phyloP scores from a whole-genome alignment of 1,140 invertebrate genomes.

The Anastrepha ludens region DNA sequence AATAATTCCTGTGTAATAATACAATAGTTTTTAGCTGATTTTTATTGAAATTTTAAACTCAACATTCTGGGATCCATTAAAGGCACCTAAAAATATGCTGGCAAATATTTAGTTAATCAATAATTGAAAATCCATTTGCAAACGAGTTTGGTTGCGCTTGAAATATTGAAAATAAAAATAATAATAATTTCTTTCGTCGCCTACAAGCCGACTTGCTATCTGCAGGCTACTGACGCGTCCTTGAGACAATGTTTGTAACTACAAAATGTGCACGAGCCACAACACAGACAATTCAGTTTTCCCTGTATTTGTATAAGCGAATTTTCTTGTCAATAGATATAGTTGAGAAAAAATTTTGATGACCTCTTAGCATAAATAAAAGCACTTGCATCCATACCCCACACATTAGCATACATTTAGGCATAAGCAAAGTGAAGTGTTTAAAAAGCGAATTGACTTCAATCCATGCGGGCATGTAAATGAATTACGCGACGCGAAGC shows the following conservation, averaged over 20 bases:
- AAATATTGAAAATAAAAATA: too few species aligned
- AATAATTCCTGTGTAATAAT: too few species aligned
- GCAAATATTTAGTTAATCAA: too few species aligned
- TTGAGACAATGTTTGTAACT: neutral
- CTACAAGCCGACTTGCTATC: neutral
- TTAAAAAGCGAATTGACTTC: slow-evolving; percentile 17
- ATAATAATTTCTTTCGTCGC: neutral
- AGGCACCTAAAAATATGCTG: too few species aligned
- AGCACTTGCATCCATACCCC: neutral
- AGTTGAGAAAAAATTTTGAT: slow-evolving; percentile 26
- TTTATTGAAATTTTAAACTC: too few species aligned
- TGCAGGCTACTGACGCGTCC: neutral
- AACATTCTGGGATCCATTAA: too few species aligned
- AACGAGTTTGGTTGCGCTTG: too few species aligned
- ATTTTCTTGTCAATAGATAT: neutral
- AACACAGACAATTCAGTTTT: neutral
- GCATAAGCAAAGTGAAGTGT: neutral
- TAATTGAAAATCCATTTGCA: too few species aligned
- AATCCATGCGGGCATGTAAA: neutral
- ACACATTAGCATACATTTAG: neutral
- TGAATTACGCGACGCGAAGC: neutral
- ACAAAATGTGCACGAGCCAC: neutral
- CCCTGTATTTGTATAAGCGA: neutral
- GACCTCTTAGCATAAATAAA: slow-evolving; percentile 41
- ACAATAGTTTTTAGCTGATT: too few species aligned